phyloP scores from a whole-genome alignment of 2,888 invertebrate species.

The Tuta absoluta region DNA sequence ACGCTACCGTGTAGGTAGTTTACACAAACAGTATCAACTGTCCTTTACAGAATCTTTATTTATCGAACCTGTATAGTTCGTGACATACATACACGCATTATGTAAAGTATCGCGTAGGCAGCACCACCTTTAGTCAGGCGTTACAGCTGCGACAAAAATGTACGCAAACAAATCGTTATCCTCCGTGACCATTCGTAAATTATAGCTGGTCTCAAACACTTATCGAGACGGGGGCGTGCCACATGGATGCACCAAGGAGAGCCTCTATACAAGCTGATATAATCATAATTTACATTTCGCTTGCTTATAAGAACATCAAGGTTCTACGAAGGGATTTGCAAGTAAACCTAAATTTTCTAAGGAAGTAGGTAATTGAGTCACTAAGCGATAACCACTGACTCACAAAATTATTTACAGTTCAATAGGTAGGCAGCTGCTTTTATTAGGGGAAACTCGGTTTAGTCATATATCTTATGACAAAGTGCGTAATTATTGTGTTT shows the following conservation, averaged over 20 bases:
- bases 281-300: conserved; percentile 7
- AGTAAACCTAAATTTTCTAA: conserved; percentile 30
- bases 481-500: not conserved
- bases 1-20: not conserved
- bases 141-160: conserved; percentile 46
- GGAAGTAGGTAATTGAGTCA: conserved; percentile 40
- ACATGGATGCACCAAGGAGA: conserved; percentile 47
- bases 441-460: conserved; percentile 3
- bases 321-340: not conserved
- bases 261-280: not conserved
- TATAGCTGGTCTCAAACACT: conserved; percentile 44
- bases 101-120: conserved; percentile 53
- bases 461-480: not conserved
- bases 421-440: conserved; percentile 14
- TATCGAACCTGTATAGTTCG: conserved; percentile 42
- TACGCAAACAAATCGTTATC: conserved; percentile 58
- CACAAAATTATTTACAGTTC: conserved; percentile 22
- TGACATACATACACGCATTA: conserved; percentile 49
- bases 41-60: conserved; percentile 14
- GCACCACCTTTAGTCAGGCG: conserved; percentile 45
- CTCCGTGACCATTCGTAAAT: conserved; percentile 43
- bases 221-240: conserved; percentile 49
- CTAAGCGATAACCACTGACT: conserved; percentile 35
- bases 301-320: not conserved
- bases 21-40: not conserved